These are phyloP conservation scores for Palloptera scutellata DNA, from an alignment of 2,888 invertebrate species.

Conservation along the genomic window DNA sequence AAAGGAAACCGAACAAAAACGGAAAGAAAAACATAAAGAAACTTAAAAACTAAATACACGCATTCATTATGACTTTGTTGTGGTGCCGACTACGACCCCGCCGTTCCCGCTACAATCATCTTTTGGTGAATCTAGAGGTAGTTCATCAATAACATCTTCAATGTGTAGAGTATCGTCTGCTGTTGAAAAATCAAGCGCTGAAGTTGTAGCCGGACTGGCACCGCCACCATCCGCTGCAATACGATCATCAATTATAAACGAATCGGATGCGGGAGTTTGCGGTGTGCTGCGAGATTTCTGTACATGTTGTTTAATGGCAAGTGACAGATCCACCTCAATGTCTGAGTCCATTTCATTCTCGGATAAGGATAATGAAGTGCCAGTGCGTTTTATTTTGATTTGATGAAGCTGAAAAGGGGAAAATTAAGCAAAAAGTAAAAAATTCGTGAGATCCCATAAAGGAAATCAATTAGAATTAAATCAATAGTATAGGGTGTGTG, in stretches of 20 bases:
- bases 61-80: constrained; percentile 9
- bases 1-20: constrained; percentile 4
- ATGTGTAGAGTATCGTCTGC: constrained; percentile 24
- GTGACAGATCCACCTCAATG: constrained; percentile 58
- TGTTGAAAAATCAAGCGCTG: constrained; percentile 12
- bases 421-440: neutral
- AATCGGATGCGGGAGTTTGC: constrained; percentile 37
- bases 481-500: too few relatives aligned
- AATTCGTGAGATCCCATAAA: too few relatives aligned
- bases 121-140: constrained; percentile 20
- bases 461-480: too few relatives aligned
- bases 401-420: constrained; percentile 55
- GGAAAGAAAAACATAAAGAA: constrained; percentile 7
- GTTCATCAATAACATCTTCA: constrained; percentile 22
- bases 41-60: constrained; percentile 14
- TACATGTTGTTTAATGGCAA: constrained; percentile 48
- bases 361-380: constrained; percentile 81
- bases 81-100: neutral
- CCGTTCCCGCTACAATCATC: neutral
- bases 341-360: constrained; percentile 85
- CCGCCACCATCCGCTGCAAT: neutral
- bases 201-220: neutral
- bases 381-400: constrained; percentile 69
- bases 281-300: constrained; percentile 46
- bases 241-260: constrained; percentile 12